Conservation (phyloP, 2,113 vertebrate genomes). For the Zosterops lateralis region DNA sequence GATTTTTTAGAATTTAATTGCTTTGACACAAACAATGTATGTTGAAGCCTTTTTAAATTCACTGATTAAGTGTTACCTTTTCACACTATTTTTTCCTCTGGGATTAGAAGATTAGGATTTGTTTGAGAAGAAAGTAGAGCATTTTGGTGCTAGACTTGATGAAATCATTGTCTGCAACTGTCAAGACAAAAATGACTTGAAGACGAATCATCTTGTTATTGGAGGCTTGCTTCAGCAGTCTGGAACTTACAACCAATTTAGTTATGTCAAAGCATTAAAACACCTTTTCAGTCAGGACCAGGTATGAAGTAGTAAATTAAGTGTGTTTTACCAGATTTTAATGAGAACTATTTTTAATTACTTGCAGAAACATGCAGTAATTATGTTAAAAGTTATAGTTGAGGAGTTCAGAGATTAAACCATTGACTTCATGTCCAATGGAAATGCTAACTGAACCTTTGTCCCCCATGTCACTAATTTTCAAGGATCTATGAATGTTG, state of each 20-base stretch:
- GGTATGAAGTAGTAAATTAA: neutral
- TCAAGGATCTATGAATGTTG: neutral
- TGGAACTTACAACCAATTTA: conserved; percentile 65
- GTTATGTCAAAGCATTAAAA: conserved; percentile 27
- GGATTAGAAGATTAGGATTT: conserved; percentile 45
- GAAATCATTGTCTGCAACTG: conserved; percentile 56
- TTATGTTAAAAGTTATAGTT: neutral
- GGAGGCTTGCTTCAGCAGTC: conserved; percentile 64
- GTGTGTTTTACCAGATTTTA: conserved; percentile 1
- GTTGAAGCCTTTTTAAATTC: neutral
- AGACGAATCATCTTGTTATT: conserved; percentile 69
- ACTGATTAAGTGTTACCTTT: conserved; percentile 10
- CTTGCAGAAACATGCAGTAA: neutral
- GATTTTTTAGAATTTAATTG: neutral
- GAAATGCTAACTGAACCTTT: neutral
- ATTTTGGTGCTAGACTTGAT: conserved; percentile 39
- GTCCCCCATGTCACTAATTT: neutral
- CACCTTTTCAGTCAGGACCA: neutral
- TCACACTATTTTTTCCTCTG: neutral
- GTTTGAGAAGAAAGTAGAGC: conserved; percentile 45
- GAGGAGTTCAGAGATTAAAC: neutral
- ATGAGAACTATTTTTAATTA: conserved; percentile 2
- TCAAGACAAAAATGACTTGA: conserved; percentile 65
- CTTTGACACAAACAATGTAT: neutral
- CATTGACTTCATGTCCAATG: neutral